A percentile compares a stretch with the other conserved stretches of the same genome.
phyloP scores from a whole-genome alignment of 2,113 vertebrate species.

The Calidris pugnax region DNA sequence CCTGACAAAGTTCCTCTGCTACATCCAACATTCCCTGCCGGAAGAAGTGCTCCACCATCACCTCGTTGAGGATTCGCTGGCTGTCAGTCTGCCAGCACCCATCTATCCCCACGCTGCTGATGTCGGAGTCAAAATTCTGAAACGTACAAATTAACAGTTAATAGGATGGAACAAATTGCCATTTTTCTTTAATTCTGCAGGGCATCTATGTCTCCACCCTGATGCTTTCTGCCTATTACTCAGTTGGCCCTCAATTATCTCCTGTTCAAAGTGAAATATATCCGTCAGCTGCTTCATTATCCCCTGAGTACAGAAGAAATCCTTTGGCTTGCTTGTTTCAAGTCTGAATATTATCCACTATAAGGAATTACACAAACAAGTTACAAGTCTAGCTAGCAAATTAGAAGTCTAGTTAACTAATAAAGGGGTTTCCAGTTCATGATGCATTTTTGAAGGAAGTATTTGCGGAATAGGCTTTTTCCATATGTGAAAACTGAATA shows the following conservation, averaged over 20 bases:
- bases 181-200: not conserved
- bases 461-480: not conserved
- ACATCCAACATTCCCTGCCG: conserved; percentile 87
- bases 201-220: not conserved
- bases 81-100: conserved; percentile 87
- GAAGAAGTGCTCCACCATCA: conserved; percentile 89
- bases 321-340: not conserved
- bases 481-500: not conserved
- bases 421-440: not conserved
- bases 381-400: not conserved
- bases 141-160: not conserved
- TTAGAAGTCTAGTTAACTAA: not conserved
- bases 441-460: not conserved
- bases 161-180: not conserved
- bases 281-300: not conserved
- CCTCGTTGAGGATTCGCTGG: conserved; percentile 83
- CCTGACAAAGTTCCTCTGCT: conserved; percentile 86
- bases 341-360: not conserved
- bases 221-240: not conserved
- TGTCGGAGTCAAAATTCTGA: conserved; percentile 87
- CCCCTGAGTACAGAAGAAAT: not conserved
- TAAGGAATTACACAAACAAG: not conserved
- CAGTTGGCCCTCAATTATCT: not conserved
- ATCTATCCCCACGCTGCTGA: conserved; percentile 86
- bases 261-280: not conserved